phyloP scores from a whole-genome alignment of 1,140 invertebrate genomes.

The Tenebrio molitor region DNA sequence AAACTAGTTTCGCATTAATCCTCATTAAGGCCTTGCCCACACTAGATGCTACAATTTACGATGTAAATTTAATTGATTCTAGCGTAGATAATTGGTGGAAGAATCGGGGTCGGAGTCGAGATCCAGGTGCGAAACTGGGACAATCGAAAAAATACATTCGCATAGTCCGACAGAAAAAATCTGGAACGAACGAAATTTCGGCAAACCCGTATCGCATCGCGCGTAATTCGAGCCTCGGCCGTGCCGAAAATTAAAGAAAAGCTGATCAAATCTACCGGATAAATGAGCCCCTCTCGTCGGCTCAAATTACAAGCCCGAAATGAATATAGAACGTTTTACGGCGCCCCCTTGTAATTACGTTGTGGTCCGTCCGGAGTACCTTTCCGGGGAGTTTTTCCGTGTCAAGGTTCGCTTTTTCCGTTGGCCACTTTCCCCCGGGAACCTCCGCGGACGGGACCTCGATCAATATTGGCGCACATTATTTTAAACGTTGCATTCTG shows the following conservation, averaged over 20 bases:
- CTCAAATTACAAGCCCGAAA: slow-evolving; percentile 61
- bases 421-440: background rate
- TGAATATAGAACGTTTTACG: slow-evolving; percentile 60
- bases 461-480: background rate
- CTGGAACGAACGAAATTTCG: too few species aligned
- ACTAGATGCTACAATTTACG: slow-evolving; percentile 17
- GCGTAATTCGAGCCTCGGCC: slow-evolving; percentile 50
- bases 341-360: slow-evolving; percentile 59
- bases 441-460: background rate
- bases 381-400: slow-evolving; percentile 54
- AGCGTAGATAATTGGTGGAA: background rate
- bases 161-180: too few species aligned
- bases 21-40: slow-evolving; percentile 7
- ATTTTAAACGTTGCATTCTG: background rate
- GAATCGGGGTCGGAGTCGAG: background rate
- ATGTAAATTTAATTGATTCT: slow-evolving; percentile 33
- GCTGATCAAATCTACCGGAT: slow-evolving; percentile 65
- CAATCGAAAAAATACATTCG: too few species aligned
- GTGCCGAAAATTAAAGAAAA: slow-evolving; percentile 63
- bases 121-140: too few species aligned
- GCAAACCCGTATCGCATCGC: slow-evolving; percentile 54
- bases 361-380: slow-evolving; percentile 55
- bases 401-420: background rate
- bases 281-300: slow-evolving; percentile 59
- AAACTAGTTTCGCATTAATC: slow-evolving; percentile 32